Conservation (phyloP, 2,113 vertebrate genomes). For the Ammodytes dubius region DNA sequence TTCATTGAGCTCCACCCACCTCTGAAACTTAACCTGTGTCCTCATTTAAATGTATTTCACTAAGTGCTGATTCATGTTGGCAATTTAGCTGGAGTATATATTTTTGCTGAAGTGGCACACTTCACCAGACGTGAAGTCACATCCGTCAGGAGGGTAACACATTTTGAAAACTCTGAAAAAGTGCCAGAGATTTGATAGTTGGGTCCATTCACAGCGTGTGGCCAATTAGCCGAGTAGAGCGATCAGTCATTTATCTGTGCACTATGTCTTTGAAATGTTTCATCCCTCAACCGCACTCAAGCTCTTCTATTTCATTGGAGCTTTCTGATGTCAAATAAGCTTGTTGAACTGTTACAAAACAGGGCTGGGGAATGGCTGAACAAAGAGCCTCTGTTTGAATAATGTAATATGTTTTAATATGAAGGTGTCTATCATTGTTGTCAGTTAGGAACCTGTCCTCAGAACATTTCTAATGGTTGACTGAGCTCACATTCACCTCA, state of each 20-base stretch:
- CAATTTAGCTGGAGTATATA: background rate
- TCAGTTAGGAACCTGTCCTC: constrained; percentile 43
- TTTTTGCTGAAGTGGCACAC: background rate
- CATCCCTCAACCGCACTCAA: background rate
- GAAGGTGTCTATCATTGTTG: background rate
- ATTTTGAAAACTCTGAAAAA: constrained; percentile 4
- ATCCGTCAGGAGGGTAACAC: background rate
- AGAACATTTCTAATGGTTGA: constrained; percentile 40
- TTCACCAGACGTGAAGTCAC: background rate
- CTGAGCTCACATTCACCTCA: constrained; percentile 4
- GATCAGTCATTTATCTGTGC: background rate
- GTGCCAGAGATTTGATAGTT: background rate
- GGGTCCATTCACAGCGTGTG: background rate
- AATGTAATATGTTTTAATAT: background rate
- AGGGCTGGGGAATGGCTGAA: background rate
- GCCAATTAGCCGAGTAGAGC: background rate
- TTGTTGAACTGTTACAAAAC: background rate
- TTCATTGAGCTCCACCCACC: background rate
- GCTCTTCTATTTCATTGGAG: background rate
- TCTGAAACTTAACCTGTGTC: background rate
- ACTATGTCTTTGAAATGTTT: background rate
- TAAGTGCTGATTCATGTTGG: constrained; percentile 15
- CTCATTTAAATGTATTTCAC: background rate
- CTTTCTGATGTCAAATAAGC: background rate
- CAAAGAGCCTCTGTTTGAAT: background rate